Percentiles rank a stretch among this genome's conserved stretches.
These are phyloP conservation scores for Syrrhaptes paradoxus DNA, from an alignment of 2,113 vertebrate species.

Conservation along the genomic window DNA sequence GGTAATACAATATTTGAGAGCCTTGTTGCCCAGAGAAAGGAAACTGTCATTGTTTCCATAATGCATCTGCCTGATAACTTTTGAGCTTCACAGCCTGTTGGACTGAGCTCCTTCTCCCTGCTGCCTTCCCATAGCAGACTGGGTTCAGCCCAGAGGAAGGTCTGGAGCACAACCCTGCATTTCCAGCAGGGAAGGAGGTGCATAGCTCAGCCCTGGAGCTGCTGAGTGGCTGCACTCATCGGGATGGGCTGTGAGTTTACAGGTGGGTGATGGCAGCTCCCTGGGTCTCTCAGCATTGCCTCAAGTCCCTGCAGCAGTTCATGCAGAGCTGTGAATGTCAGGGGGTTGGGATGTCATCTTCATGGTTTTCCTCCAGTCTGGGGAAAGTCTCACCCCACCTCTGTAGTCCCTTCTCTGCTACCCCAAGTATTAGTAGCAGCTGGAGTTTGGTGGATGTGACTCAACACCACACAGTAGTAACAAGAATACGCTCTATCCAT, in stretches of 20 bases:
- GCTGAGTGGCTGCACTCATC: neutral
- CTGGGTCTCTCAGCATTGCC: neutral
- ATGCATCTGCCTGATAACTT: neutral
- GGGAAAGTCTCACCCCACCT: neutral
- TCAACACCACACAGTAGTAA: neutral
- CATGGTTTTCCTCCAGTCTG: neutral
- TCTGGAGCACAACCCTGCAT: neutral
- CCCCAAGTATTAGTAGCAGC: neutral
- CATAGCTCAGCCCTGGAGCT: neutral
- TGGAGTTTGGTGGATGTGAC: neutral
- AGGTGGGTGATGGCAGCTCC: neutral
- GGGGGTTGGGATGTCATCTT: neutral
- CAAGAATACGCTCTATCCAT: neutral
- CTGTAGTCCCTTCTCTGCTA: neutral
- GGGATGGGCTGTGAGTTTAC: neutral
- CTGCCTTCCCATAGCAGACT: neutral
- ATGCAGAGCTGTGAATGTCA: neutral
- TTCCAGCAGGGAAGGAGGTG: rapidly evolving
- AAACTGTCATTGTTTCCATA: slow-evolving; percentile 39
- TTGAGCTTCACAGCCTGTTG: neutral
- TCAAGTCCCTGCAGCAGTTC: neutral
- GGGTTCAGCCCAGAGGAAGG: neutral
- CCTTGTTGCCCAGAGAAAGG: neutral
- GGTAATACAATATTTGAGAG: neutral
- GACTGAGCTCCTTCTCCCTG: neutral